A percentile compares a stretch with the other conserved stretches of the same genome.
phyloP scores from a whole-genome alignment of 1,140 invertebrate genomes.

The Drosophila orosa region DNA sequence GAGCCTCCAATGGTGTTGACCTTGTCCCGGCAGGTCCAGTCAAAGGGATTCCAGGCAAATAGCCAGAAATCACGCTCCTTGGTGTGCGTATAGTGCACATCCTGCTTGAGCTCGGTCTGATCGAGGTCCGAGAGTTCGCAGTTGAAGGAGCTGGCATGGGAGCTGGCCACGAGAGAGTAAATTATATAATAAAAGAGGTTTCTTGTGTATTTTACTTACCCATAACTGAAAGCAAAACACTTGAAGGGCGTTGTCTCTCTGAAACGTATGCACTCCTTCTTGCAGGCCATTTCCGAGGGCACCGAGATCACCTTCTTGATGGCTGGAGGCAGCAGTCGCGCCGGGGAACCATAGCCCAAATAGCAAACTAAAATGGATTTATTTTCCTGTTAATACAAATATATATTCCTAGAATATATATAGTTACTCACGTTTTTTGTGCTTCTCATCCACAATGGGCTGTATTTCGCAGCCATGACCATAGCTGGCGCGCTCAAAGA shows the following conservation, averaged over 20 bases:
- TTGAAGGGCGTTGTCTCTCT: constrained; percentile 86
- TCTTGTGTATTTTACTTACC: constrained; percentile 83
- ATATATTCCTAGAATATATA: too few species aligned
- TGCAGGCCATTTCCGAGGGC: constrained; percentile 88
- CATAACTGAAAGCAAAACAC: constrained; percentile 90
- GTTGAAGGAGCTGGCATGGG: constrained; percentile 83
- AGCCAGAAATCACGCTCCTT: constrained; percentile 86
- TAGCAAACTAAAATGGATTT: constrained; percentile 87
- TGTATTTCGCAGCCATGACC: constrained; percentile 91
- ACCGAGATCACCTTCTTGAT: constrained; percentile 87
- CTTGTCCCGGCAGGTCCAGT: constrained; percentile 84
- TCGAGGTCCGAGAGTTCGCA: constrained; percentile 88
- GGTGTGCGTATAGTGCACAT: constrained; percentile 86
- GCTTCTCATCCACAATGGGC: constrained; percentile 84
- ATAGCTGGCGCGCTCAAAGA: constrained; percentile 91
- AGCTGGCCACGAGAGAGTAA: too few species aligned
- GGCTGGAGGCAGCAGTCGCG: constrained; percentile 87
- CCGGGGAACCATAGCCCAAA: constrained; percentile 89
- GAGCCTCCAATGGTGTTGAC: constrained; percentile 83
- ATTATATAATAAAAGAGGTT: too few species aligned
- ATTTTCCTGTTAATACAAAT: not conserved
- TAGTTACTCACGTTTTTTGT: constrained; percentile 83
- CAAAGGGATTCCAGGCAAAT: constrained; percentile 87
- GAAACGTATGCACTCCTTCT: constrained; percentile 87
- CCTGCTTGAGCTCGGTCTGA: constrained; percentile 87